Conservation (phyloP, 2,113 vertebrate genomes). For the Sminthopsis crassicaudata region DNA sequence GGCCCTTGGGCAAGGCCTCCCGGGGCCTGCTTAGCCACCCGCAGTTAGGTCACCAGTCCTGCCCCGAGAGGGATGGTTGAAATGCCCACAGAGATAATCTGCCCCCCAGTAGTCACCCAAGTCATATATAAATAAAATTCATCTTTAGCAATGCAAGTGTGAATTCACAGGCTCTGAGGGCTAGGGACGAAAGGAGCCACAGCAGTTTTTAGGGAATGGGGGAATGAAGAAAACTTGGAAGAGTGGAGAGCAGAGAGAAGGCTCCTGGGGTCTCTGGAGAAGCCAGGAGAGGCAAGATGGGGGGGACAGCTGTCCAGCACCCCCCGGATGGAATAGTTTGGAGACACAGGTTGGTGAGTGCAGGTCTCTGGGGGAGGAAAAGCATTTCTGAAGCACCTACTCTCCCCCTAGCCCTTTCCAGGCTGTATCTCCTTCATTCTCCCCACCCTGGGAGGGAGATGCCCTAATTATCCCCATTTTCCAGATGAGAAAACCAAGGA, state of each 20-base stretch:
- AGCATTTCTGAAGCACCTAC: background rate
- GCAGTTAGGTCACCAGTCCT: constrained; percentile 24
- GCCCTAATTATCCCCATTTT: background rate
- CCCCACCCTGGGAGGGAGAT: background rate
- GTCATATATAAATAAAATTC: no score
- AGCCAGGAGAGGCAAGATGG: no score
- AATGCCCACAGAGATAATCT: background rate
- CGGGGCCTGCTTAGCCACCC: background rate
- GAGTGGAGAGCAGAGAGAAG: accelerated
- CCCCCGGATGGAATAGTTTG: background rate
- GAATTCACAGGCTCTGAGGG: constrained; percentile 27
- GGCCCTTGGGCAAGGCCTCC: background rate
- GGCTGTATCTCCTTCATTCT: background rate
- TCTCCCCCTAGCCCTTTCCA: background rate
- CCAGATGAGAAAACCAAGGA: background rate
- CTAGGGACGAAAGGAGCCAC: constrained; percentile 39
- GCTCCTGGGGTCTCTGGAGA: no score
- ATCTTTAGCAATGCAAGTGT: constrained; percentile 66
- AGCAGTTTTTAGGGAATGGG: constrained; percentile 36
- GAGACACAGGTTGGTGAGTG: background rate
- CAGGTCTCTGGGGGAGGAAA: background rate
- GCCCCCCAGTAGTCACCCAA: constrained; percentile 32
- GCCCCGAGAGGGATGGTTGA: background rate
- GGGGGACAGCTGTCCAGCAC: no score
- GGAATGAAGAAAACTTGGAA: background rate